These are phyloP conservation scores for Umimayanthus kanabou DNA, from an alignment of 92 coral and sea anemone species.

Conservation along the genomic window DNA sequence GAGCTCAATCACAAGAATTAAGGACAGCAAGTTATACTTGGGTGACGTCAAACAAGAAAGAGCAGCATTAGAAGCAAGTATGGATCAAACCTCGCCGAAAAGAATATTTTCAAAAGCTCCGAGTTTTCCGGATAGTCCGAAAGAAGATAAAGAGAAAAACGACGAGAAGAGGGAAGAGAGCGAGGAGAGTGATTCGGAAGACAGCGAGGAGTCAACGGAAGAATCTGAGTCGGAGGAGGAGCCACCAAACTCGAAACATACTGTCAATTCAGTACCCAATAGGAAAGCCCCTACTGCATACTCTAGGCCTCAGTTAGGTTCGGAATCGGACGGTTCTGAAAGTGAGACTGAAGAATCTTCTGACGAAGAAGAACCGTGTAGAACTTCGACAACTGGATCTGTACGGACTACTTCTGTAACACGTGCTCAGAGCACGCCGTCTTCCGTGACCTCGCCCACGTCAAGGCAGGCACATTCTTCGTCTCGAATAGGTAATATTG, in stretches of 20 bases:
- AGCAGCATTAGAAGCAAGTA: conserved; percentile 69
- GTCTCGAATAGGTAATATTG: background rate
- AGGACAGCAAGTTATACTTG: conserved; percentile 89
- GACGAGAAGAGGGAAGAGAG: conserved; percentile 66
- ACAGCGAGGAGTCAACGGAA: conserved; percentile 70
- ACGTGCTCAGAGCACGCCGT: conserved; percentile 66
- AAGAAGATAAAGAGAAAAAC: conserved; percentile 84
- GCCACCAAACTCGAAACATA: conserved; percentile 19
- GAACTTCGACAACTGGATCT: conserved; percentile 41
- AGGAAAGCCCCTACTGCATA: background rate
- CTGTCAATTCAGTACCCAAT: conserved; percentile 10
- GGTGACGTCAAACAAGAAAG: conserved; percentile 92
- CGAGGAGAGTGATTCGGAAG: conserved; percentile 76
- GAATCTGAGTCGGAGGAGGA: conserved; percentile 74
- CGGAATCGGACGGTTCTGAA: conserved; percentile 54
- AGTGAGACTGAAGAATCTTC: conserved; percentile 50
- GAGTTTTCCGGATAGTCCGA: conserved; percentile 75
- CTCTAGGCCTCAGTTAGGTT: conserved; percentile 13
- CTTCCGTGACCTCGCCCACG: conserved; percentile 49
- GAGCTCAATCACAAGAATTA: conserved; percentile 97
- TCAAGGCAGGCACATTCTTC: conserved; percentile 33
- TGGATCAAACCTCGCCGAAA: conserved; percentile 67
- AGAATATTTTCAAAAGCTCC: conserved; percentile 59
- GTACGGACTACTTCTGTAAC: conserved; percentile 51
- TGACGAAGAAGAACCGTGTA: conserved; percentile 47